Base-by-base conservation (phyloP, 2,113 vertebrate genomes). In the Nothocercus julius region DNA sequence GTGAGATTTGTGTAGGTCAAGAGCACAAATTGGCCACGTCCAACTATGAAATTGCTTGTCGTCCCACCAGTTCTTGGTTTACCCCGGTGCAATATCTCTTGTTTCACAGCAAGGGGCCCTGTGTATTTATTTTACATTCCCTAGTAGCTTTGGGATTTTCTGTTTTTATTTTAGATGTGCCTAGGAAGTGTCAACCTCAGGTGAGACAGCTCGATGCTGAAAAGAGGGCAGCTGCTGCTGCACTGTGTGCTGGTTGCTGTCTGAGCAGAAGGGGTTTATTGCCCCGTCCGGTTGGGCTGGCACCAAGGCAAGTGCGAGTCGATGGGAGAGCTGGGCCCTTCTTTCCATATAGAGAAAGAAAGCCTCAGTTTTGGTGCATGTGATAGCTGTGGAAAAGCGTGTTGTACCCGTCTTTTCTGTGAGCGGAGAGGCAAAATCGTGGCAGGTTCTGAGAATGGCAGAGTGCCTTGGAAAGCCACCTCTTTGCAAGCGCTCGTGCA, bases 401-500 rank as follows among this genome's bases (percentile, higher is more conserved):
- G 40, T 62, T 70, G 63, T 91, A 81, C 49, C 51, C 78, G 32
- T 63, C 76, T 14, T 63, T 79, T 51, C 61, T 28, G 70, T n/a
- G 40, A 91, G 63, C 34, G 34, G 24, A 77, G 68, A 49, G 44
- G 90, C 82, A 92, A 95, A 90, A 89, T 85, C 87, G 86, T 90
- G 93, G 90, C 36, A 47, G 27, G 68, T 88, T 92, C 88, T 45
- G 73, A 90, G 93, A 94, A 95, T 64, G 70, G 93, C 91, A 81
- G 79, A 93, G 69, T 61, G 32, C 64, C 90, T 86, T 66, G 51
- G 25, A 90, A 95, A 58, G 38, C 36, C 68, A 90, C 79, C 63
- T 87, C 63, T 73, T 53, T 87, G 82, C 77, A 38, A 85, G 72
- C 80, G 42, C 30, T 74, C 72, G 90, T 82, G 38, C 70, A 84